A percentile compares a stretch with the other conserved stretches of the same genome.
These are phyloP conservation scores for Brachionichthys hirsutus DNA, from an alignment of 2,113 vertebrate species.

Conservation along the genomic window DNA sequence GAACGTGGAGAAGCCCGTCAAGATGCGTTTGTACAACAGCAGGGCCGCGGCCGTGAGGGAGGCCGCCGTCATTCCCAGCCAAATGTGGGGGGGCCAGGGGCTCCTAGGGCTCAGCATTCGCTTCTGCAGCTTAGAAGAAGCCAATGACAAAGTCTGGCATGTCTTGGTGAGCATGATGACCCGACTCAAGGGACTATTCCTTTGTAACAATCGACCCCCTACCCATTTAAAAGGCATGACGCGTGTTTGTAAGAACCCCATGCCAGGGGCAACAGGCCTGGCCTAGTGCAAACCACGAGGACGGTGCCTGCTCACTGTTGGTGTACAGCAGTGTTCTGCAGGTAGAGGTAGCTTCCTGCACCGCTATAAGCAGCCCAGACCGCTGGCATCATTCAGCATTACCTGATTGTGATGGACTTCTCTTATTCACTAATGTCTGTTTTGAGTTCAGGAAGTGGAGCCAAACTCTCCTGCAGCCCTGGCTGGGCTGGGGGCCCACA, in stretches of 20 bases:
- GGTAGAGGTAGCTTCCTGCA: no score
- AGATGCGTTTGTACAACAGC: slow-evolving; percentile 94
- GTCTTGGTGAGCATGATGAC: slow-evolving; percentile 84
- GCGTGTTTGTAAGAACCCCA: no score
- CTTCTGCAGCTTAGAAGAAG: slow-evolving; percentile 96
- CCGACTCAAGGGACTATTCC: no score
- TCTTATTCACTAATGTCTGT: neutral
- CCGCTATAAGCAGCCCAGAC: no score
- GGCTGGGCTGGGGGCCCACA: slow-evolving; percentile 88
- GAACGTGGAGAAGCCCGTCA: slow-evolving; percentile 92
- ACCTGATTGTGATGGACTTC: no score
- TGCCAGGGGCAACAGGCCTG: no score
- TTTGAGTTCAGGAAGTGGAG: slow-evolving; percentile 87
- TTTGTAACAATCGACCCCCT: no score
- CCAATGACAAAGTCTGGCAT: slow-evolving; percentile 97
- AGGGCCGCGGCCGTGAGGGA: slow-evolving; percentile 92
- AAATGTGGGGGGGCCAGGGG: slow-evolving; percentile 94
- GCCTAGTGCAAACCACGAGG: no score
- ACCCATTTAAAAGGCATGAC: no score
- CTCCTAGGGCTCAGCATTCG: slow-evolving; percentile 96
- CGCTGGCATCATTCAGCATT: no score
- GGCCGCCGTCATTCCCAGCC: slow-evolving; percentile 90
- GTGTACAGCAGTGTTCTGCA: no score
- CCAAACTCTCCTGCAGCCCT: slow-evolving; percentile 91
- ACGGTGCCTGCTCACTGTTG: no score